Conservation (phyloP, 2,888 invertebrate species). For the Drosophila limbata region DNA sequence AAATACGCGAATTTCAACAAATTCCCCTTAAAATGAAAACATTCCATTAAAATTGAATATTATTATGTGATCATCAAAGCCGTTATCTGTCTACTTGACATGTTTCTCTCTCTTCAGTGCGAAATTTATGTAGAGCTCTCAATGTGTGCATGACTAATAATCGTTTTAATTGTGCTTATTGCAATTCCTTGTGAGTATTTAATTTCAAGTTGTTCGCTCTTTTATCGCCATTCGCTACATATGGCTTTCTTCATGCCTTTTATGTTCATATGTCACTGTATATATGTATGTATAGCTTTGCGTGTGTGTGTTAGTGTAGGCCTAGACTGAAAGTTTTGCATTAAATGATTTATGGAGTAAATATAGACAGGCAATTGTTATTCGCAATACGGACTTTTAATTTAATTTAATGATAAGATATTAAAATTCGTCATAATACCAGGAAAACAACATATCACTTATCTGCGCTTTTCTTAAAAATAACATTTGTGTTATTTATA, state of each 20-base stretch:
- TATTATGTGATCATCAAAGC: constrained; percentile 35
- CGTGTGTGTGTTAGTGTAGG: constrained; percentile 7
- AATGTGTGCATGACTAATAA: constrained; percentile 57
- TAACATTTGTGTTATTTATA: not conserved
- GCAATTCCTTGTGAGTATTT: constrained; percentile 20
- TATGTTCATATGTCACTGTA: not conserved
- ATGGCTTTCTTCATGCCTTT: constrained; percentile 39
- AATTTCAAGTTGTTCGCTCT: constrained; percentile 19
- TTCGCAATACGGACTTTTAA: constrained; percentile 8
- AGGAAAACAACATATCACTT: constrained; percentile 7
- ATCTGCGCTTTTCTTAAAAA: constrained; percentile 1
- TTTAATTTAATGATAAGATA: constrained; percentile 37
- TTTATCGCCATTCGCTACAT: constrained; percentile 37
- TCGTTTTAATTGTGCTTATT: constrained; percentile 43
- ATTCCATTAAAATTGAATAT: constrained; percentile 19
- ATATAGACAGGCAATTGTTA: constrained; percentile 21
- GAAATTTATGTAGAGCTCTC: not conserved
- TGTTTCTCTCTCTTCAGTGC: not conserved
- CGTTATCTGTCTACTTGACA: constrained; percentile 7
- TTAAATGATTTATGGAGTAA: constrained; percentile 18
- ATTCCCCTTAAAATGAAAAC: constrained; percentile 23
- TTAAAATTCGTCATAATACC: constrained; percentile 22
- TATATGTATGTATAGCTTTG: not conserved
- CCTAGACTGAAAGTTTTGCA: constrained; percentile 11
- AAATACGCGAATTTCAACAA: constrained; percentile 39